These are phyloP conservation scores for Saxidomus purpurata DNA, from an alignment of 1,140 invertebrate genomes.

Conservation along the genomic window DNA sequence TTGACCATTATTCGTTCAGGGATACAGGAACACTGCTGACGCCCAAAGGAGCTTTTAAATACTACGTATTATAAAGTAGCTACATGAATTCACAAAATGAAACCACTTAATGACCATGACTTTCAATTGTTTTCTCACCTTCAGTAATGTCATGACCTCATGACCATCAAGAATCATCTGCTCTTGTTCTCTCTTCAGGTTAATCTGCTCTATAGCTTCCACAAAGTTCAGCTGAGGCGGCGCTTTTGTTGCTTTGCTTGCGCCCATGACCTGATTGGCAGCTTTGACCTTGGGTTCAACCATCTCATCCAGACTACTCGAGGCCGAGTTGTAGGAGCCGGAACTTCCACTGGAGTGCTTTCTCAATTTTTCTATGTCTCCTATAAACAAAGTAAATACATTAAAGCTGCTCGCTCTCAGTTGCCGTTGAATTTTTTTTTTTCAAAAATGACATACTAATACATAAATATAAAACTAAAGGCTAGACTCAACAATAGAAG, in stretches of 20 bases:
- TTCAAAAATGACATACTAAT: too few species aligned
- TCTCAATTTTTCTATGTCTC: slow-evolving; percentile 15
- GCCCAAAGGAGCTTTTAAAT: too few species aligned
- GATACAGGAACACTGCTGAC: too few species aligned
- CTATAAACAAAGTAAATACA: not conserved
- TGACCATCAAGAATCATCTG: slow-evolving; percentile 60
- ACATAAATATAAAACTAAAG: too few species aligned
- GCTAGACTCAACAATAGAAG: too few species aligned
- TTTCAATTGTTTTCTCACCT: too few species aligned
- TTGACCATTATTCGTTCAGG: too few species aligned
- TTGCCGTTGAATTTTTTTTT: too few species aligned
- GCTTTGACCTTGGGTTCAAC: not conserved
- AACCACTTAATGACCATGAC: too few species aligned
- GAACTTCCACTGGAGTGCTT: slow-evolving; percentile 32
- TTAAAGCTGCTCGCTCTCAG: too few species aligned
- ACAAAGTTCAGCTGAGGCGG: slow-evolving; percentile 54
- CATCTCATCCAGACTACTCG: slow-evolving; percentile 4
- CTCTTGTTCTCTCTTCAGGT: slow-evolving; percentile 39
- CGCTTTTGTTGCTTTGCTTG: not conserved
- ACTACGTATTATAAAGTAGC: too few species aligned
- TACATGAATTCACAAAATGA: too few species aligned
- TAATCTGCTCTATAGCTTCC: slow-evolving; percentile 57
- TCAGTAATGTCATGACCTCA: slow-evolving; percentile 33
- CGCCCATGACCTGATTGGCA: not conserved
- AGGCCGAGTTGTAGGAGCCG: slow-evolving; percentile 23